Base-by-base conservation (phyloP, 2,888 invertebrate species). In the Neoascia interrupta region DNA sequence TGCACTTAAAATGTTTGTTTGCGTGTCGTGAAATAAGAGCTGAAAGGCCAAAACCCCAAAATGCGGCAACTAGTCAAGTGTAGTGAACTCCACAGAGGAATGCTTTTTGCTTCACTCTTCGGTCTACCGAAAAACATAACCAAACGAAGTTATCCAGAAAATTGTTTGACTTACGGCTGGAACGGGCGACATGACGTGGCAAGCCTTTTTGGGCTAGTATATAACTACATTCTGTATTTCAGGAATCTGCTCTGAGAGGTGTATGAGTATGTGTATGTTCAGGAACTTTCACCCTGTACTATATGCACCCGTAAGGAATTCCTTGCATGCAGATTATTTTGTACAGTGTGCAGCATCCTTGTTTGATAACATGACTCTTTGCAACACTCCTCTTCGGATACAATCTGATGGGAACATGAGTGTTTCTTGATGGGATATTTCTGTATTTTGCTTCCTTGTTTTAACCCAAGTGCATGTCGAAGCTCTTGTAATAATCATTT, bases 401-500 rank as follows among this genome's bases (percentile, higher is more conserved):
- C 18, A 66, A 60, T 60, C 51, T 26, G 18, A 3, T n/a, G 43
- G 21, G 34, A 70, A 63, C 63, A 70, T 31, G 43, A 61, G 54
- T 69, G 34, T 54, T 47, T 43, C 34, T 63, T 70, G 63, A 63
- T 54, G 75, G 23, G 34, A 53, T 53, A n/a, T n/a, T n/a, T 13
- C 34, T 69, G 69, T 61, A n/a, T 61, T 47, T 53, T 11, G 61
- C 51, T 64, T 53, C 21, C 21, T 51, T 43, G 37, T n/a, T n/a
- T n/a, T n/a, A n/a, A n/a, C 26, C 49, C 58, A 51, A 75, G 56
- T 43, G 64, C 51, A 56, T 76, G 72, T 63, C 36, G 36, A 51
- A 64, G 58, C 63, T 64, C 51, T 72, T 58, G 70, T 49, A 54
- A 60, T 76, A 72, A 64, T 72, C 58, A 47, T 45, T 47, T 36